Base-by-base conservation (phyloP, 2,113 vertebrate species). In the Larimichthys polyactis region DNA sequence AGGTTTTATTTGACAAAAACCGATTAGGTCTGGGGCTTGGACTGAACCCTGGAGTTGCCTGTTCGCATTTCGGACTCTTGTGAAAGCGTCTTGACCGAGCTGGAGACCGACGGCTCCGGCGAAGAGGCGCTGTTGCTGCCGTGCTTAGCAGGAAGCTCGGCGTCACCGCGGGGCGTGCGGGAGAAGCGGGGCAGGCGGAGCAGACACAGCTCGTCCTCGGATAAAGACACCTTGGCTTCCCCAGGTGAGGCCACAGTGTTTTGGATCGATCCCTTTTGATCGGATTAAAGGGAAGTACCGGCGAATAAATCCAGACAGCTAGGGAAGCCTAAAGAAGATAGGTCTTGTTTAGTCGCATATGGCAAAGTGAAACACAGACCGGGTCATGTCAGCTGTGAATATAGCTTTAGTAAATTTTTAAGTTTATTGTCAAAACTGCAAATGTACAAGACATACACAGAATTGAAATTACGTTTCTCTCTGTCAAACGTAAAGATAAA, bases 101-200 rank as follows among this genome's bases (percentile, higher is more conserved):
- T 95, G 72, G 95, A 95, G 75, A 93, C 91, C 3, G 95, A 95
- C 67, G 93, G 93, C 1, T 95, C 92, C 11, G 91, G 94, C 0
- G 95, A 96, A 82, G 95, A 96, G 71, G 66, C 94, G 63, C 89
- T 95, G 82, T 43, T 96, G 69, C 81, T 96, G 12, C 95, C 95
- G 12, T 93, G 90, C 54, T 67, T 92, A n/a, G 59, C 86, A 32
- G 92, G 90, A 81, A 85, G 83, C 86, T 77, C 93, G 62, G 76
- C 90, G 64, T 90, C 92, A 6, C 91, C 91, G 19, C 88, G 87
- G 60, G 82, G 69, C 0, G 76, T 10, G 0, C 86, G 85, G 60
- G 94, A 95, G 69, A 93, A 95, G 91, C 81, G 91, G 43, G 43
- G 72, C 73, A 75, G 91, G 54, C 86, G 92, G 76, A 92, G 75